Evolutionary conservation across 1,140 invertebrate species (phyloP), one percentile per base, ranked within the genome.

Genomic region (Zaprionus capensis): DNA sequence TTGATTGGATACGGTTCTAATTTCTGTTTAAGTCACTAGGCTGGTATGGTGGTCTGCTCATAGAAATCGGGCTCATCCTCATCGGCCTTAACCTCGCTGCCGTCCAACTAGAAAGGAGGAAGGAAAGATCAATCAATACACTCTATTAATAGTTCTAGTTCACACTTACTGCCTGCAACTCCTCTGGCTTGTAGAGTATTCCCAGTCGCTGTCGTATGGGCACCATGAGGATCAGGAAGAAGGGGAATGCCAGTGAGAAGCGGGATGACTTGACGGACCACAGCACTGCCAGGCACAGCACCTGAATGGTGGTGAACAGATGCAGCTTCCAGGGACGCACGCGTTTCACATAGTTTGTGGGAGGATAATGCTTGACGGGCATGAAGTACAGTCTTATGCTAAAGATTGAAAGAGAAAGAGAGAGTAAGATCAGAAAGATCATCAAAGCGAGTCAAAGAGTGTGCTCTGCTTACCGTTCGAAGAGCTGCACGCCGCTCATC

Each of bases 51-150:
- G 65, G 96, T 96, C 94, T 97, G 96, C 81, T 96, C 96, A 92
- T 98, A 98, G 93, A 98, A 98, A 93, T 98, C 97, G n/a, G 96
- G 96, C 93, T 98, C 97, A 91, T 97, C 97, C 78, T 98, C 96
- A 71, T 94, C 96, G 66, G 95, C 94, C 76, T 96, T 96, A 68
- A 96, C 95, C 91, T 97, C 97, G 78, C 96, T 96, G 78, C 96
- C 96, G 91, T 98, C 97, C 93, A 98, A 93, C 96, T 97, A 49
- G 53, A 14, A 49, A 4, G 61, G 61, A 26, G 14, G 28, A 28
- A 24, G 31, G 14, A 17, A 14, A 11, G 11, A 12, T 14, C 1
- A 9, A 20, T 28, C 20, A 17, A 55, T 49, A 24, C 31, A 59
- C 20, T 5, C 24, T 1, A 20, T 22, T 1, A 0, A 17, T 7